phyloP scores from a whole-genome alignment of 2,888 invertebrate genomes.

The Deladenus siricidicola region DNA sequence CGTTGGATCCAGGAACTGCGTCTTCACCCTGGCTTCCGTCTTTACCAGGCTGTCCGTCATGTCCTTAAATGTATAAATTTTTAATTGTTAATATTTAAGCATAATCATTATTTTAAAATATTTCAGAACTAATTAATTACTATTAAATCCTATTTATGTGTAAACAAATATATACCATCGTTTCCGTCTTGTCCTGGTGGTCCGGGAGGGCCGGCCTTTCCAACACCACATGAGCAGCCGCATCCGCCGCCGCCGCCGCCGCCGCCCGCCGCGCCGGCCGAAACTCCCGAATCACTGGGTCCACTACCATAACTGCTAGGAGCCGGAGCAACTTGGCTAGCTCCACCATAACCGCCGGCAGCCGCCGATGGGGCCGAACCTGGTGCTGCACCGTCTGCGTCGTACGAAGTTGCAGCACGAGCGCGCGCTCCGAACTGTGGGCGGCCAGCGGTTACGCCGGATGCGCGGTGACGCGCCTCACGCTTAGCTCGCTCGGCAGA shows the following conservation, averaged over 20 bases:
- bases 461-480: constrained; percentile 26
- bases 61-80: too few species aligned
- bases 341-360: constrained; percentile 10
- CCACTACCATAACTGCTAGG: background rate
- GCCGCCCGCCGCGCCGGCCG: background rate
- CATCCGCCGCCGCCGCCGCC: background rate
- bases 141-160: too few species aligned
- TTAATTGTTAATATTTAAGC: too few species aligned
- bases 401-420: constrained; percentile 30
- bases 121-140: too few species aligned
- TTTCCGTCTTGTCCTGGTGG: constrained; percentile 39
- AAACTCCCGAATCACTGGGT: background rate
- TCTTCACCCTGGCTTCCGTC: constrained; percentile 32
- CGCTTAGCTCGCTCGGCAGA: constrained; percentile 40
- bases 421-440: constrained; percentile 16
- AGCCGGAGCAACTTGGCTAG: background rate
- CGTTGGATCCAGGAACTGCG: constrained; percentile 18
- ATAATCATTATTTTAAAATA: too few species aligned
- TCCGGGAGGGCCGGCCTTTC: constrained; percentile 34
- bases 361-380: constrained; percentile 8
- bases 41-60: constrained; percentile 41
- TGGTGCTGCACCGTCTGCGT: constrained; percentile 7
- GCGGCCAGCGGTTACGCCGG: constrained; percentile 14
- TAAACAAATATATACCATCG: constrained; percentile 43
- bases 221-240: constrained; percentile 41